Conservation (phyloP, 2,797 vertebrate genomes). For the Sus cebifrons region DNA sequence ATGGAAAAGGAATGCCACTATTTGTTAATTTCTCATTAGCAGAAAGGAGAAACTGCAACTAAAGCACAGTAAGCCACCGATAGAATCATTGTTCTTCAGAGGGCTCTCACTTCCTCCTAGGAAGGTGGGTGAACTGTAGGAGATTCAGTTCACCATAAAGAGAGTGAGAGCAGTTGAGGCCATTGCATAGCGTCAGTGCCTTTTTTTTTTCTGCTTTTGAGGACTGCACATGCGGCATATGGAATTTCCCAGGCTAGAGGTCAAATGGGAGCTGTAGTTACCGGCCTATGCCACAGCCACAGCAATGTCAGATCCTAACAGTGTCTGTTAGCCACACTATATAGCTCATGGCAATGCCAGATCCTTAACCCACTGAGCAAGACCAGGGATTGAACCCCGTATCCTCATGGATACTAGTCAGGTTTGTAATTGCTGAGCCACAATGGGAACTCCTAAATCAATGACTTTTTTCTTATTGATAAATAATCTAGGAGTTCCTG, state of each 20-base stretch:
- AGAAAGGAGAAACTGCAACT: background rate
- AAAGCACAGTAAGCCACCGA: background rate
- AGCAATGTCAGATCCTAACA: no score
- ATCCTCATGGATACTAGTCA: no score
- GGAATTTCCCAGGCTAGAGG: no score
- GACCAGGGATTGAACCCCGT: no score
- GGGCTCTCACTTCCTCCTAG: background rate
- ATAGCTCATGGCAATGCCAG: no score
- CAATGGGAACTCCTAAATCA: background rate
- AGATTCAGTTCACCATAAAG: background rate
- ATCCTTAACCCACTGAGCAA: no score
- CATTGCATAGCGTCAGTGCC: background rate
- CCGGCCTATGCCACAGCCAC: no score
- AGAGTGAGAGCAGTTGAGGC: background rate
- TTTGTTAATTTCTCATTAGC: background rate
- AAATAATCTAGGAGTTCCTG: background rate
- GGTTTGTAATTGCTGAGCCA: no score
- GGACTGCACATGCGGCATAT: no score
- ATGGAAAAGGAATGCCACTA: background rate
- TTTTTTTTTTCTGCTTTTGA: no score
- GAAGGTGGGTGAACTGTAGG: background rate
- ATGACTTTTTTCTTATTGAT: constrained; percentile 15
- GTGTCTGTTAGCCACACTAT: no score
- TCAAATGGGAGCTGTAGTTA: no score
- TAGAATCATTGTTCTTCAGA: background rate